Evolutionary conservation across 2,113 vertebrate genomes (phyloP), one percentile per base, ranked within the genome.

Genomic region (Dromiciops gliroides): DNA sequence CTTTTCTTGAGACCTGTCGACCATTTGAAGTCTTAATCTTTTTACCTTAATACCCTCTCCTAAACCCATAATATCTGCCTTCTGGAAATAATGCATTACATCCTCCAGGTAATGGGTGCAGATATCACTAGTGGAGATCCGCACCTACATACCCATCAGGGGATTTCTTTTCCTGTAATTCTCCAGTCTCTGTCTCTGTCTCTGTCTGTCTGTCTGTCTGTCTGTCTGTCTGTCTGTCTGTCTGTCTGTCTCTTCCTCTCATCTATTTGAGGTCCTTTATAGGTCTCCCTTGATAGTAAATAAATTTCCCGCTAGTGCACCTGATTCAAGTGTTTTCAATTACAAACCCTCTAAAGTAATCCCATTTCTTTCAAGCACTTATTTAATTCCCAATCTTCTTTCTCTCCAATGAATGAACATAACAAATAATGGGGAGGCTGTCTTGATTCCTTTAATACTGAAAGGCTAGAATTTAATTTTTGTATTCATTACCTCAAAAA

Each of bases 201-300:
- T n/a, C n/a, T n/a, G n/a, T n/a, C n/a, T n/a, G n/a, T n/a, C n/a
- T n/a, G n/a, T n/a, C n/a, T n/a, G n/a, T n/a, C n/a, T n/a, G n/a
- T n/a, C n/a, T n/a, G n/a, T n/a, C n/a, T n/a, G n/a, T n/a, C n/a
- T n/a, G n/a, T n/a, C n/a, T n/a, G n/a, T n/a, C n/a, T n/a, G n/a
- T n/a, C n/a, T n/a, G n/a, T n/a, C n/a, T n/a, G n/a, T 90, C 37
- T 7, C 50, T 90, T 92, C 90, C 96, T 95, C 52, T 94, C 97
- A 96, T 96, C 93, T 94, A 95, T 97, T 98, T 96, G 96, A 97
- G 97, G n/a, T n/a, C n/a, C n/a, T n/a, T 98, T 98, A 97, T 96
- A 94, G 51, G 37, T 95, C 96, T 97, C 67, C 95, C 51, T 51
- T 95, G 95, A 96, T 95, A 98, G 96, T 94, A 98, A 97, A 98